phyloP scores from a whole-genome alignment of 2,113 vertebrate species.

The Xiphophorus couchianus region DNA sequence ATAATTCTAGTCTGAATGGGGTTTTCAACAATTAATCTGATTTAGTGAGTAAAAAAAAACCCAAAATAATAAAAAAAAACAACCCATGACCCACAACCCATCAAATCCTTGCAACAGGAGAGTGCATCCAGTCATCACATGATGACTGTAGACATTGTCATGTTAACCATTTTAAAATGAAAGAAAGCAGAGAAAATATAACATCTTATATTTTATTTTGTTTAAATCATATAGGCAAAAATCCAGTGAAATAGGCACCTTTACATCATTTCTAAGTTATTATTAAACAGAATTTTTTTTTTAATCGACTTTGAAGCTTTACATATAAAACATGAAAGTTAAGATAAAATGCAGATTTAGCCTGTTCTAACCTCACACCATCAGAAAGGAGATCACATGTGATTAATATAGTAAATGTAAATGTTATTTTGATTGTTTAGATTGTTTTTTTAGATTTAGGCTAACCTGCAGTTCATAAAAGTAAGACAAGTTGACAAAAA shows the following conservation, averaged over 20 bases:
- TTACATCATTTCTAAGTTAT: background rate
- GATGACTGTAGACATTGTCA: background rate
- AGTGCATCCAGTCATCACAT: background rate
- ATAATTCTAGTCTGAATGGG: no score
- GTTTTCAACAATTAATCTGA: background rate
- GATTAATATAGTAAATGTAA: background rate
- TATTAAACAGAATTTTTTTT: background rate
- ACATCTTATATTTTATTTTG: background rate
- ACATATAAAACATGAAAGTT: background rate
- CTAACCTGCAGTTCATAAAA: background rate
- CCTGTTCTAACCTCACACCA: background rate
- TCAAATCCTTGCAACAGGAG: background rate
- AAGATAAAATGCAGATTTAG: background rate
- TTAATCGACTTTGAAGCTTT: background rate
- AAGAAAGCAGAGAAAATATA: background rate
- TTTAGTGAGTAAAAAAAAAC: background rate
- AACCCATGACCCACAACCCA: background rate
- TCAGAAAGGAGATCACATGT: background rate
- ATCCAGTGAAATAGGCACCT: background rate
- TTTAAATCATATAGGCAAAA: background rate
- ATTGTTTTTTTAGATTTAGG: background rate
- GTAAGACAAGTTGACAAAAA: background rate
- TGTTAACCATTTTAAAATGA: background rate
- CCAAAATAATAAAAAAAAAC: background rate
- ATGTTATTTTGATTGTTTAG: background rate